Percentiles rank a stretch among this genome's conserved stretches.
These are phyloP conservation scores for Acronicta psi DNA, from an alignment of 2,888 invertebrate species.

Conservation along the genomic window DNA sequence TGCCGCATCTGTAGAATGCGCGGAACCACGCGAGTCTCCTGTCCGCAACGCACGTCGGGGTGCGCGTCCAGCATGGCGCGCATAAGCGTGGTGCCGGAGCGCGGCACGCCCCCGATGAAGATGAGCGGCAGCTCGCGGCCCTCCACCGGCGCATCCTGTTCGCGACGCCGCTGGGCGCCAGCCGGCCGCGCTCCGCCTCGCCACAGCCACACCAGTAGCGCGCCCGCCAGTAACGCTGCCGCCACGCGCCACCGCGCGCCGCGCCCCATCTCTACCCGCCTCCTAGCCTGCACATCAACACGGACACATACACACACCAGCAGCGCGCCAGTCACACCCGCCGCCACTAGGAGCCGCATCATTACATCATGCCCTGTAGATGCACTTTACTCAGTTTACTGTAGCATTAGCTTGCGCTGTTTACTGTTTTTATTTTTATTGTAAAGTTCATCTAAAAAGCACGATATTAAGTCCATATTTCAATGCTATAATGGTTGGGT, in stretches of 20 bases:
- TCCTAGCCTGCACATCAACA: constrained; percentile 41
- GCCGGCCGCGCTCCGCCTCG: constrained; percentile 59
- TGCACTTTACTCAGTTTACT: too few species aligned
- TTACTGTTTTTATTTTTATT: too few species aligned
- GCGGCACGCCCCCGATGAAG: constrained; percentile 99
- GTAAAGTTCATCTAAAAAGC: too few species aligned
- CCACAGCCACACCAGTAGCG: constrained; percentile 65
- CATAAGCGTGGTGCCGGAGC: constrained; percentile 99
- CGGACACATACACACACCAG: constrained; percentile 45
- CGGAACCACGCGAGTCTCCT: constrained; percentile 99
- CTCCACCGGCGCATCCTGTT: constrained; percentile 76
- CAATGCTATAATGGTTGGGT: too few species aligned
- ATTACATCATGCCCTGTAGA: too few species aligned
- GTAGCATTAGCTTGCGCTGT: too few species aligned
- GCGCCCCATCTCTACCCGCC: constrained; percentile 57
- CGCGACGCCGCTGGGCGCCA: constrained; percentile 51
- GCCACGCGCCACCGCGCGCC: constrained; percentile 62
- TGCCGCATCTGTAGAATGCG: constrained; percentile 97
- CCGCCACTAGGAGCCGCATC: too few species aligned
- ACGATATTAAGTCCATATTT: too few species aligned
- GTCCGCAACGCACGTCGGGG: constrained; percentile 98
- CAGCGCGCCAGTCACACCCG: neutral
- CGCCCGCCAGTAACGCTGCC: constrained; percentile 62
- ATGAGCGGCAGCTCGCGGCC: constrained; percentile 97
- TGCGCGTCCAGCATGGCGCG: constrained; percentile 99